Conservation (phyloP, 2,888 invertebrate species). For the Athalia rosae region DNA sequence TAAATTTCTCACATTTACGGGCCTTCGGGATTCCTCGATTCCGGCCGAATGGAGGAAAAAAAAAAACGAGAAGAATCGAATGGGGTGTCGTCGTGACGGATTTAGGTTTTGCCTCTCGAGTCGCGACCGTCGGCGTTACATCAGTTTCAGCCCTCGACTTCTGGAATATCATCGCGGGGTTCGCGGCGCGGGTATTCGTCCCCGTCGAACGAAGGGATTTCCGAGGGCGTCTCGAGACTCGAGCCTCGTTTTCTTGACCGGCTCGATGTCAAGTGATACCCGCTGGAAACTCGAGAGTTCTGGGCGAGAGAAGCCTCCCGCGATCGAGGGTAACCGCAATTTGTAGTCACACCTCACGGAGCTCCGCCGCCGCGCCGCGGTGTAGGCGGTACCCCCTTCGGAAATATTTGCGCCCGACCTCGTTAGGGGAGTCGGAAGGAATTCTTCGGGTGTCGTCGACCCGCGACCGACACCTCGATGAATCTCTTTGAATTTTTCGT, state of each 20-base stretch:
- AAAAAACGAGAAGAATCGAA: neutral
- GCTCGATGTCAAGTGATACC: constrained; percentile 29
- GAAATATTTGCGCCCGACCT: constrained; percentile 20
- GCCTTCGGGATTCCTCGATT: neutral
- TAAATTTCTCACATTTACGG: neutral
- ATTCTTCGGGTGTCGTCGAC: constrained; percentile 23
- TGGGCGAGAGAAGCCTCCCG: neutral
- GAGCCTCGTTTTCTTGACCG: constrained; percentile 19
- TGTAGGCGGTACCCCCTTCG: neutral
- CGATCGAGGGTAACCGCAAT: constrained; percentile 25
- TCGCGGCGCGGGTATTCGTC: neutral
- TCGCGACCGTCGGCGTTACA: neutral
- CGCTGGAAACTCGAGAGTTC: constrained; percentile 22
- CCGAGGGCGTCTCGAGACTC: neutral
- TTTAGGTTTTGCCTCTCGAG: neutral
- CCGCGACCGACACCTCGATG: constrained; percentile 2
- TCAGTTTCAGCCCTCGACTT: constrained; percentile 27
- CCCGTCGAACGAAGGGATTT: constrained; percentile 20
- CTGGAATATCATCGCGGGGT: neutral
- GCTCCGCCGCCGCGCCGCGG: neutral
- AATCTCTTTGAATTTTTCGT: neutral
- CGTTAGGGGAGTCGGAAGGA: constrained; percentile 10
- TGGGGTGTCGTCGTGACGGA: constrained; percentile 9
- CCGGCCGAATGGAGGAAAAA: neutral
- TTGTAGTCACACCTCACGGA: constrained; percentile 23